phyloP scores from a whole-genome alignment of 2,888 invertebrate genomes.

The Hemaris fuciformis region DNA sequence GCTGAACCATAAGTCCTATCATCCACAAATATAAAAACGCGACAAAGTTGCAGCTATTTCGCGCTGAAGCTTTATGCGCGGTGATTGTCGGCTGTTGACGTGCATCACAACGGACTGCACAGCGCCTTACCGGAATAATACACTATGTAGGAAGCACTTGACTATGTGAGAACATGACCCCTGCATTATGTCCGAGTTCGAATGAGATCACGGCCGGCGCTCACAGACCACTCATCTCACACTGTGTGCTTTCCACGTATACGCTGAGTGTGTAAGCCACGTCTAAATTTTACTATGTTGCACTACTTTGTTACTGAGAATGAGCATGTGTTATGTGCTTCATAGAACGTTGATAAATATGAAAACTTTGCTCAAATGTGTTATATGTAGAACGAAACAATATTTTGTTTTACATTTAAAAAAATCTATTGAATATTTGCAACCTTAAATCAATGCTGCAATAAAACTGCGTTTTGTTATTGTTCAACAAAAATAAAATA shows the following conservation, averaged over 20 bases:
- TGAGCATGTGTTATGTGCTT: not conserved
- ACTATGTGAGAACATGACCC: conserved; percentile 10
- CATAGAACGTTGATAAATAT: not conserved
- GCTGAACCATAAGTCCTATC: not conserved
- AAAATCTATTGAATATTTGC: no score
- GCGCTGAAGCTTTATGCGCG: not conserved
- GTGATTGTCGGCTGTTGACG: conserved; percentile 4
- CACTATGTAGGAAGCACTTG: conserved; percentile 7
- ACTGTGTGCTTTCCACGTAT: not conserved
- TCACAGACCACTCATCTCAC: not conserved
- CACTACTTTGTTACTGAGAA: not conserved
- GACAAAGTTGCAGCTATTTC: not conserved
- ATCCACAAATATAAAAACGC: not conserved
- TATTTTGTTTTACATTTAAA: no score
- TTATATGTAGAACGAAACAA: no score
- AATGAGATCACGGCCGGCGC: conserved; percentile 4
- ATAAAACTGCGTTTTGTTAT: no score
- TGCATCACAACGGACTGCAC: conserved; percentile 8
- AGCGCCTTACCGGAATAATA: not conserved
- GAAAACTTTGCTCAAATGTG: no score
- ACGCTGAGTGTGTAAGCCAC: not conserved
- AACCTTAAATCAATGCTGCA: no score
- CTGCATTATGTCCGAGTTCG: conserved; percentile 5
- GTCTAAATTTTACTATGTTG: not conserved
- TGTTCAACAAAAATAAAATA: no score